phyloP scores from a whole-genome alignment of 2,888 invertebrate species.

The Dicycla oo region DNA sequence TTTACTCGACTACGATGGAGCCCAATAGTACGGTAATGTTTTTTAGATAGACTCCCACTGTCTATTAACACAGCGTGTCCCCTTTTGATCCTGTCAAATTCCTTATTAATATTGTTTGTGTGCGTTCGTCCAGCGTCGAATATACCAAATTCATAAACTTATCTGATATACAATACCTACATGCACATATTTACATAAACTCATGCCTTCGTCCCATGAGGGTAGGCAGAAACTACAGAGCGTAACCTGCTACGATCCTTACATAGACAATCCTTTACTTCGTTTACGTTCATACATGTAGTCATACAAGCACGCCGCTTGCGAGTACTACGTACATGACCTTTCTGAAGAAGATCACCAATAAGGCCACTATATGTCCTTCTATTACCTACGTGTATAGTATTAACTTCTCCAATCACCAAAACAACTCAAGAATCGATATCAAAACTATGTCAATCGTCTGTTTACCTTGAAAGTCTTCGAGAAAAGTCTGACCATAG shows the following conservation, averaged over 20 bases:
- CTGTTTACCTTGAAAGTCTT: constrained; percentile 26
- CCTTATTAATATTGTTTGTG: background rate
- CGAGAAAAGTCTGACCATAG: constrained; percentile 13
- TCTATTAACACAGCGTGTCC: background rate
- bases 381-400: background rate
- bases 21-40: background rate
- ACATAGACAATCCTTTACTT: background rate
- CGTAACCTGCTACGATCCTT: background rate
- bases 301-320: background rate
- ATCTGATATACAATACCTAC: background rate
- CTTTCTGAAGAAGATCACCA: background rate
- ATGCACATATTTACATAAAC: background rate
- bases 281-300: background rate
- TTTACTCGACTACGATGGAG: background rate
- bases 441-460: constrained; percentile 28
- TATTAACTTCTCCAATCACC: background rate
- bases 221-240: background rate
- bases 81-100: background rate
- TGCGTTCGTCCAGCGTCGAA: background rate
- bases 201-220: background rate
- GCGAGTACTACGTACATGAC: background rate
- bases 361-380: background rate
- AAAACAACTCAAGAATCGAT: constrained; percentile 22
- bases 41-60: background rate
- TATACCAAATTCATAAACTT: background rate